Base-by-base conservation (phyloP, 2,888 invertebrate species). In the Cyclophora albipunctata region DNA sequence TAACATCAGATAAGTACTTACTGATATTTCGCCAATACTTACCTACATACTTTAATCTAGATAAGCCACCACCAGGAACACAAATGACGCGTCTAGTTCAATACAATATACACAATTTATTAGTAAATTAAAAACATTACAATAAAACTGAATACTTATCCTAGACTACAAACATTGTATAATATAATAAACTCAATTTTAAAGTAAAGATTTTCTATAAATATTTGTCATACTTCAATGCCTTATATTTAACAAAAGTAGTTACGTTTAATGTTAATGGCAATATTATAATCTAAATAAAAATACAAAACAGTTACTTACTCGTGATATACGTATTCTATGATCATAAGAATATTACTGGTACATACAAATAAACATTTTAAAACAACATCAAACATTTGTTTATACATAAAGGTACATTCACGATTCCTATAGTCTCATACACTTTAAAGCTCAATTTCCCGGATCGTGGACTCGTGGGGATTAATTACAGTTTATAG, bases 371-470 rank as follows among this genome's bases (percentile, higher is more conserved):
- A 57, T 42, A 51, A 58, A 52, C 49, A 34, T 53, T 54, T 53
- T 40, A 59, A 58, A 46, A 56, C 58, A 55, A 57, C 55, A 53
- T 59, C 60, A 66, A 59, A 65, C 65, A 69, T 60, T 70, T 68
- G 63, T 72, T 62, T 71, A 70, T 67, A 73, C 62, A 67, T 67
- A 66, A 68, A 73, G 64, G 59, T 75, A 73, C 64, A 64, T 67
- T 66, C 67, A 72, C 69, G 60, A 64, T 73, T 64, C 52, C 62
- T 65, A 70, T 77, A 78, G 73, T 80, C 71, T 76, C 69, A 53
- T 67, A 67, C 63, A 60, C 72, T 82, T 20, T 83, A 81, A 81
- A 83, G 81, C 81, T 81, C 71, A 70, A 60, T 59, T 54, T 73
- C 67, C 63, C 69, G 63, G 60, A 63, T 52, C 61, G 63, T 67